These are phyloP conservation scores for Diabrotica balteata DNA, from an alignment of 2,888 invertebrate genomes.

Conservation along the genomic window DNA sequence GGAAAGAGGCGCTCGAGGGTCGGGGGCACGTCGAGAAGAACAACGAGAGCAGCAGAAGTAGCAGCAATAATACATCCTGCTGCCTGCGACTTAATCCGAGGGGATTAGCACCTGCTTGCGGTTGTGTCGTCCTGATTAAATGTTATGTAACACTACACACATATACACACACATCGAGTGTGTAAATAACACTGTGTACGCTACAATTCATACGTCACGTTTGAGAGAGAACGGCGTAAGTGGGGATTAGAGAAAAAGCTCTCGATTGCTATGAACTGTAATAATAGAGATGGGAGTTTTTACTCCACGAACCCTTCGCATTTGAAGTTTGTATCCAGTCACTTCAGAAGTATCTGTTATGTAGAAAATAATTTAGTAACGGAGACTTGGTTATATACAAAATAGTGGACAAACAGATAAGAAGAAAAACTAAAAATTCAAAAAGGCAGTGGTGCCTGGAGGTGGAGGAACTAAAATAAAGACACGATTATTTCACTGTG, in stretches of 20 bases:
- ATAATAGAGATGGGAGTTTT: too few species aligned
- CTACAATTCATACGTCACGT: conserved; percentile 22
- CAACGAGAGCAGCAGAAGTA: conserved; percentile 22
- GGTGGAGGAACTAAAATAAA: too few species aligned
- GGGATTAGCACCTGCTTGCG: conserved; percentile 56
- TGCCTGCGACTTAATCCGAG: conserved; percentile 46
- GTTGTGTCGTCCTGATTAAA: conserved; percentile 55
- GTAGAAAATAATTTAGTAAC: too few species aligned
- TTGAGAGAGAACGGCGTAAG: conserved; percentile 7
- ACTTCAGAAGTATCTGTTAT: too few species aligned
- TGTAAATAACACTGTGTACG: conserved; percentile 17
- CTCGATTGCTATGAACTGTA: too few species aligned
- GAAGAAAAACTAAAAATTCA: too few species aligned
- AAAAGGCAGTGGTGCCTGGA: too few species aligned
- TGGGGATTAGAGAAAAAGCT: conserved; percentile 3
- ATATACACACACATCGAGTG: conserved; percentile 2
- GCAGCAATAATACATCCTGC: conserved; percentile 28
- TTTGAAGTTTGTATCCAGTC: too few species aligned
- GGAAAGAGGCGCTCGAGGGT: conserved; percentile 1
- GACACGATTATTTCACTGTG: too few species aligned
- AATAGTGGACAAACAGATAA: too few species aligned
- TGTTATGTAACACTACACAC: conserved; percentile 45
- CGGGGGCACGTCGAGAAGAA: conserved; percentile 13
- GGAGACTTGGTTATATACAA: too few species aligned
- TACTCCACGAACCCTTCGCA: too few species aligned